Percentiles rank a stretch among this genome's conserved stretches.
These are phyloP conservation scores for Apostichopus leukothele DNA, from an alignment of 53 echinoderm and acorn worm species.

Conservation along the genomic window DNA sequence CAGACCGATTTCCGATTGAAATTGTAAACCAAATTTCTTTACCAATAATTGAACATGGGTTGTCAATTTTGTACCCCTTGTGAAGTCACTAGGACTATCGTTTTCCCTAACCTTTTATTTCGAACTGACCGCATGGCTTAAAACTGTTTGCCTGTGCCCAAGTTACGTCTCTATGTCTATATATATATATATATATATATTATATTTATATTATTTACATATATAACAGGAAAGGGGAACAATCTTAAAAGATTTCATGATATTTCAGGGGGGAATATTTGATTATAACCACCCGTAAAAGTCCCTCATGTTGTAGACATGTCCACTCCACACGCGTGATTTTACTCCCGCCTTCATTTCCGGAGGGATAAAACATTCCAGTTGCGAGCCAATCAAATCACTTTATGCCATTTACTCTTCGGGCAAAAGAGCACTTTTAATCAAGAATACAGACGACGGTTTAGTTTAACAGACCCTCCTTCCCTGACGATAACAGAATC, in stretches of 20 bases:
- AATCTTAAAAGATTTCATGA: too few species aligned
- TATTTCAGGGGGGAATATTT: background rate
- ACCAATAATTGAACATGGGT: background rate
- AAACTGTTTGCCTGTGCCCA: too few species aligned
- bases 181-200: too few species aligned
- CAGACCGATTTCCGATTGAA: slow-evolving; percentile 8
- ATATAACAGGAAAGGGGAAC: too few species aligned
- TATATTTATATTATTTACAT: too few species aligned
- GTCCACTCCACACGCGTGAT: background rate
- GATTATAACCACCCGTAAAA: background rate
- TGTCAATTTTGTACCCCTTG: background rate
- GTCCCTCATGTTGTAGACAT: background rate
- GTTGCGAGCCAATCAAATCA: slow-evolving; percentile 21
- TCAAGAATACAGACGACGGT: slow-evolving; percentile 35
- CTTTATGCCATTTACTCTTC: background rate
- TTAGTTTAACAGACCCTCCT: slow-evolving; percentile 10
- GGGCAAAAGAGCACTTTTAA: slow-evolving; percentile 36
- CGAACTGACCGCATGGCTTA: background rate
- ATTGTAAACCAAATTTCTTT: background rate
- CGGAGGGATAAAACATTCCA: background rate
- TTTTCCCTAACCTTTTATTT: background rate
- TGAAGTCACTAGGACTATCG: slow-evolving; percentile 21
- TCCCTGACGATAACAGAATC: background rate
- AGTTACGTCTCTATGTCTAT: too few species aligned
- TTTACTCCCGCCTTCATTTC: background rate